Evolutionary conservation across 2,113 vertebrate genomes (phyloP).

Genomic region (Vulpes lagopus): DNA sequence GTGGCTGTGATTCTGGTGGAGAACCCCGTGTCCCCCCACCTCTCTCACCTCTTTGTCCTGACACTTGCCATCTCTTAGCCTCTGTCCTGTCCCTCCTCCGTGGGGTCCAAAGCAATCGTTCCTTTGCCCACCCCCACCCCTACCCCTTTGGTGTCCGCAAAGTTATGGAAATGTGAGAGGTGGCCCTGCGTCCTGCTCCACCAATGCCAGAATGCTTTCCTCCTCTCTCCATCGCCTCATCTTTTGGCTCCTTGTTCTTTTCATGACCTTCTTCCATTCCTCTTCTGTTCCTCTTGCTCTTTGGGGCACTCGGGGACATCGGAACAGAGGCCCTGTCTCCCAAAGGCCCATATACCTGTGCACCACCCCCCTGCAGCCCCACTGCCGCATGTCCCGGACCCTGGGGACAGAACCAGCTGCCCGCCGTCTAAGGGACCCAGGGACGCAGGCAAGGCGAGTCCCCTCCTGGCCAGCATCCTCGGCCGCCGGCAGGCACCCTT

Average conservation of each 20-base stretch:
- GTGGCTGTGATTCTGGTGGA: neutral
- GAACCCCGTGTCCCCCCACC: accelerated
- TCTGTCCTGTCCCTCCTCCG: neutral
- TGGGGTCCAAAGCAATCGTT: neutral
- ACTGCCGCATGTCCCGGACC: neutral
- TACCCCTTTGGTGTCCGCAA: neutral
- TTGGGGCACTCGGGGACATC: neutral
- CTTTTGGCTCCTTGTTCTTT: neutral
- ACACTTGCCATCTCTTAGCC: neutral
- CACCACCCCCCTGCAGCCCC: neutral
- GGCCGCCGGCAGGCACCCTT: too few relatives aligned
- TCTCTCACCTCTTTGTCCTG: neutral
- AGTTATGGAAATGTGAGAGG: neutral
- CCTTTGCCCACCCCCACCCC: neutral
- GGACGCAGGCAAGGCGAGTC: neutral
- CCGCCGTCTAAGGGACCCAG: neutral
- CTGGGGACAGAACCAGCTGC: neutral
- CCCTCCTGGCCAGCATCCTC: neutral
- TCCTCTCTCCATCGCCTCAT: neutral
- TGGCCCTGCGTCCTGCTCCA: neutral
- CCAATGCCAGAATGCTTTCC: accelerated
- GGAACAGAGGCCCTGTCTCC: neutral
- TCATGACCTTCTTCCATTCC: neutral
- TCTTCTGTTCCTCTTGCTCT: neutral
- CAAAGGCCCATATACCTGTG: neutral